These are phyloP conservation scores for Trichechus manatus DNA, from an alignment of 2,113 vertebrate species.

Conservation along the genomic window DNA sequence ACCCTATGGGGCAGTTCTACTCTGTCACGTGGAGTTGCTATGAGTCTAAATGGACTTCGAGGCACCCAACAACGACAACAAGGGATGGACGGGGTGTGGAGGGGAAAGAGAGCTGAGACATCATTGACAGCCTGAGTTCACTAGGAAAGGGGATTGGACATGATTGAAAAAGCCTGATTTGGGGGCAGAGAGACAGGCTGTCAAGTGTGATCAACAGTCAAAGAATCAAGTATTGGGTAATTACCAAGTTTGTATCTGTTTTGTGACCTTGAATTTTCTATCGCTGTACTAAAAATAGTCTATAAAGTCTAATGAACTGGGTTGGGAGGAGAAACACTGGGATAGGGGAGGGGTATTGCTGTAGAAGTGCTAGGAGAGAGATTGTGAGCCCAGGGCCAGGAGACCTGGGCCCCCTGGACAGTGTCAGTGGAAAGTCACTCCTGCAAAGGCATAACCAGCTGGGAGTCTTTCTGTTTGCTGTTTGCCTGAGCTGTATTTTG, in stretches of 20 bases:
- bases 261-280: not conserved
- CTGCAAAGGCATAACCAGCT: not conserved
- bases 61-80: not conserved
- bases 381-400: not conserved
- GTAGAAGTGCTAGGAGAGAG: not conserved
- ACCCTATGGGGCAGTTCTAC: not conserved
- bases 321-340: not conserved
- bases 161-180: not conserved
- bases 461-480: not conserved
- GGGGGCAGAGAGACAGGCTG: not conserved
- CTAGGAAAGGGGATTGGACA: not conserved
- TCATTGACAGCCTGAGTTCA: not conserved
- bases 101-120: not conserved
- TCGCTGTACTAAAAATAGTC: not conserved
- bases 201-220: not conserved
- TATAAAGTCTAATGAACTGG: not conserved
- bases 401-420: not conserved
- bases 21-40: not conserved
- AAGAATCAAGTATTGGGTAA: not conserved
- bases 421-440: constrained; percentile 13
- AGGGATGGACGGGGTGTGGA: not conserved
- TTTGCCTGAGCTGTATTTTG: not conserved
- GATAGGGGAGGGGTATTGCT: not conserved
- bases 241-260: not conserved
- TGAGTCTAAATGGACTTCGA: not conserved